These are phyloP conservation scores for Tetramorium simillimum DNA, from an alignment of 1,140 invertebrate species.

Conservation along the genomic window DNA sequence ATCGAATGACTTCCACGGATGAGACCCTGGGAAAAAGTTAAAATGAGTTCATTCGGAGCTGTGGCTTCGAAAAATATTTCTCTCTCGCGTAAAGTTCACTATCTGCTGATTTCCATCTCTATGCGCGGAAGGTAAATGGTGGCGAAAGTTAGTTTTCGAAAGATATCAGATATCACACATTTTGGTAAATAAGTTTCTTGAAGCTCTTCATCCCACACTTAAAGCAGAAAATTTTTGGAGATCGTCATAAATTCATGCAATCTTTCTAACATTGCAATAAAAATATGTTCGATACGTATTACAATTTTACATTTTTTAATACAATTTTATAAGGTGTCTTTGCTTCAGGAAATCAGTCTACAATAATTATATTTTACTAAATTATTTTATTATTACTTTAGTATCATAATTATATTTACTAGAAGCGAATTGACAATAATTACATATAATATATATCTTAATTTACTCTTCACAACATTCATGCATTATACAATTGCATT, in stretches of 20 bases:
- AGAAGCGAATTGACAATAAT: neutral
- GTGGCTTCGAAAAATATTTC: slow-evolving; percentile 17
- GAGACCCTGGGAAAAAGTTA: slow-evolving; percentile 38
- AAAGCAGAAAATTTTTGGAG: neutral
- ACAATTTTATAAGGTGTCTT: neutral
- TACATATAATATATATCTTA: neutral
- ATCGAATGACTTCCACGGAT: slow-evolving; percentile 25
- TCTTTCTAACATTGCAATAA: neutral
- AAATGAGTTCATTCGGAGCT: slow-evolving; percentile 30
- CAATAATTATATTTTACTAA: slow-evolving; percentile 25
- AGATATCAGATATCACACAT: slow-evolving; percentile 24
- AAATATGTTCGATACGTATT: neutral
- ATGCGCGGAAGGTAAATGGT: slow-evolving; percentile 5
- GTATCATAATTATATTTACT: neutral
- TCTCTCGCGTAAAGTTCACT: slow-evolving; percentile 22
- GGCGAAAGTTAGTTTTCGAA: slow-evolving; percentile 4
- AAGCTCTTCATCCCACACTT: neutral
- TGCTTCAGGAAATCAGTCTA: neutral
- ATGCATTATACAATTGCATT: neutral
- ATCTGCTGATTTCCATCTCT: slow-evolving; percentile 27
- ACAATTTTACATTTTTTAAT: neutral
- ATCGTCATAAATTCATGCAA: neutral
- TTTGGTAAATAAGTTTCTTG: slow-evolving; percentile 11
- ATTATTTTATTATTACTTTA: neutral
- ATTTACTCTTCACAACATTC: neutral